Evolutionary conservation across 2,113 vertebrate genomes (phyloP).

Genomic region (Platichthys flesus): DNA sequence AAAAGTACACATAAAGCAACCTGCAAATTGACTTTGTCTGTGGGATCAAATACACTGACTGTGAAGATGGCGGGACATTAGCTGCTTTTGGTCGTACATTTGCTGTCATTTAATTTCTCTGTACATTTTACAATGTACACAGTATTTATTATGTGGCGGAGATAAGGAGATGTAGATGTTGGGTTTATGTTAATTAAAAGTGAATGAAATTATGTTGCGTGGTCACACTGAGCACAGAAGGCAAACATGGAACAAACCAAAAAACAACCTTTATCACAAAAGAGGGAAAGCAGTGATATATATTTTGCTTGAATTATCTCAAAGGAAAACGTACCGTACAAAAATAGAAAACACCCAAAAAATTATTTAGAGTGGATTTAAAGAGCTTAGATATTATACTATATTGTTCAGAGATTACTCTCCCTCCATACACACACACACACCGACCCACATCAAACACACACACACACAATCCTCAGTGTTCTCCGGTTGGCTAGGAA

Average conservation of each 20-base stretch:
- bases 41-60: background rate
- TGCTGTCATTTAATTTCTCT: background rate
- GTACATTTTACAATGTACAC: background rate
- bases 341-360: slow-evolving; percentile 3
- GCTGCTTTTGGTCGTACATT: background rate
- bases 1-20: too few relatives aligned
- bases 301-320: slow-evolving; percentile 12
- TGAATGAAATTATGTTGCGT: background rate
- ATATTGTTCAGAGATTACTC: slow-evolving; percentile 33
- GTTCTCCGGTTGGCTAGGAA: slow-evolving; percentile 81
- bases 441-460: background rate
- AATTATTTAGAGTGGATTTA: slow-evolving; percentile 32
- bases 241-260: slow-evolving; percentile 25
- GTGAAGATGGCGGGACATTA: background rate
- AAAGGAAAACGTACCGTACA: slow-evolving; percentile 21
- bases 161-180: background rate
- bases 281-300: background rate
- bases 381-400: slow-evolving; percentile 37
- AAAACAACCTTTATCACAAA: background rate
- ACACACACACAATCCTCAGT: slow-evolving; percentile 42
- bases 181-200: slow-evolving; percentile 15
- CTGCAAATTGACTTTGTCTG: too few relatives aligned
- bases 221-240: background rate
- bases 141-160: background rate
- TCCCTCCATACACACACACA: slow-evolving; percentile 9